These are phyloP conservation scores for Sinocyclocheilus rhinocerous DNA, from an alignment of 2,113 vertebrate genomes.

Conservation along the genomic window DNA sequence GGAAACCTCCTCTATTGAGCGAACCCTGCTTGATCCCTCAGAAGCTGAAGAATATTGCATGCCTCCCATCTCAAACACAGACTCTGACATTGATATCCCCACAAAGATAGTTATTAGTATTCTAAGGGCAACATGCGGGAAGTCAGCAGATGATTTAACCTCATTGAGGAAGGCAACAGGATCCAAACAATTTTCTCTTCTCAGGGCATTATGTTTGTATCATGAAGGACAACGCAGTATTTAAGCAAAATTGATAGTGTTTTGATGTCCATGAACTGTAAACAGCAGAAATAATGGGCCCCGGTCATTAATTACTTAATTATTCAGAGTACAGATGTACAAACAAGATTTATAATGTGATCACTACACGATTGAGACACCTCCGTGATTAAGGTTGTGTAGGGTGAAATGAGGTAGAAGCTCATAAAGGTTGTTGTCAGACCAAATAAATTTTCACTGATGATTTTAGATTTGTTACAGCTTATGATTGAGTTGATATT, in stretches of 20 bases:
- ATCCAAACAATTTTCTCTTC: conserved; percentile 29
- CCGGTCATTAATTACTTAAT: conserved; percentile 8
- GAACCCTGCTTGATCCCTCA: conserved; percentile 21
- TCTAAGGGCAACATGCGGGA: conserved; percentile 19
- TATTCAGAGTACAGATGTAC: neutral
- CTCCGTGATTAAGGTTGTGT: neutral
- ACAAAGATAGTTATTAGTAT: conserved; percentile 47
- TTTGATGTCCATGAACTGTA: conserved; percentile 5
- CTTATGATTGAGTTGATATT: neutral
- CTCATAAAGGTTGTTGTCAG: neutral
- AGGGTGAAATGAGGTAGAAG: neutral
- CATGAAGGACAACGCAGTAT: neutral
- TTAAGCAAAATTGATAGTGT: conserved; percentile 5
- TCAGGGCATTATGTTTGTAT: neutral
- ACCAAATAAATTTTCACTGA: neutral
- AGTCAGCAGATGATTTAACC: conserved; percentile 35
- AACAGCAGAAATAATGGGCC: neutral
- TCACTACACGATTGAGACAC: neutral
- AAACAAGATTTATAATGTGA: neutral
- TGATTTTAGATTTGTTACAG: neutral
- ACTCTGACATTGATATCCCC: conserved; percentile 33
- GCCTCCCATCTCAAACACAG: conserved; percentile 30
- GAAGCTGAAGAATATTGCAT: conserved; percentile 32
- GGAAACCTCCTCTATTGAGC: conserved; percentile 36
- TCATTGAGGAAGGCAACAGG: conserved; percentile 20